Evolutionary conservation across 2,888 invertebrate species (phyloP), one percentile per base, ranked within the genome.

Genomic region (Mystacides longicornis): DNA sequence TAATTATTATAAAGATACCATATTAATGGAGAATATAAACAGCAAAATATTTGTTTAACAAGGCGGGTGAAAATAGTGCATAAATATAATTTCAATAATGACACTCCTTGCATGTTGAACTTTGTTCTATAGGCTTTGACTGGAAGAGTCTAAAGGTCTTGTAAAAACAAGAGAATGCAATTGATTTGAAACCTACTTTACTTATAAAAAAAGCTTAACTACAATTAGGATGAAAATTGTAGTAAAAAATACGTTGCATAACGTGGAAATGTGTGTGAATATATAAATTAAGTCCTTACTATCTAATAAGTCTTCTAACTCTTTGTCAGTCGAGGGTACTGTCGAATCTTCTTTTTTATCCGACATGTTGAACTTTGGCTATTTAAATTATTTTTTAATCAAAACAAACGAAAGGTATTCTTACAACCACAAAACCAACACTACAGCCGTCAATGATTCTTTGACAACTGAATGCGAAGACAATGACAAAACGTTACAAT

Each of bases 291-390:
- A 43, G 37, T 57, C 78, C 81, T 81, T 71, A 89, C 89, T 89
- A 69, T 88, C 85, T 62, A 89, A 71, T 64, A 89, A 75, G 62
- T 87, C 85, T 56, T 87, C 81, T 62, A 89, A 72, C 68, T 89
- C 89, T 31, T 83, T 78, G 64, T 88, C 87, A 23, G 71, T 72
- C 5, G 71, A 70, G 9, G 46, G 21, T 52, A 60, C 64, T 33
- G 62, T 42, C 20, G 43, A 5, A 22, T 57, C 42, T 20, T 54
- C 54, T 56, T 67, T 65, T 18, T 67, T 65, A 49, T 66, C 67
- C 22, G 68, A 68, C 69, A 69, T 69, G 59, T 51, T 54, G 23
- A 45, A 45, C 27, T 52, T 48, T 18, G 18, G 14, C 18, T 19
- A 51, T 23, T 49, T 5, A 18, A 49, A 48, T 21, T 21, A 42